phyloP scores from a whole-genome alignment of 2,888 invertebrate species.

The Agonopterix heracliana region DNA sequence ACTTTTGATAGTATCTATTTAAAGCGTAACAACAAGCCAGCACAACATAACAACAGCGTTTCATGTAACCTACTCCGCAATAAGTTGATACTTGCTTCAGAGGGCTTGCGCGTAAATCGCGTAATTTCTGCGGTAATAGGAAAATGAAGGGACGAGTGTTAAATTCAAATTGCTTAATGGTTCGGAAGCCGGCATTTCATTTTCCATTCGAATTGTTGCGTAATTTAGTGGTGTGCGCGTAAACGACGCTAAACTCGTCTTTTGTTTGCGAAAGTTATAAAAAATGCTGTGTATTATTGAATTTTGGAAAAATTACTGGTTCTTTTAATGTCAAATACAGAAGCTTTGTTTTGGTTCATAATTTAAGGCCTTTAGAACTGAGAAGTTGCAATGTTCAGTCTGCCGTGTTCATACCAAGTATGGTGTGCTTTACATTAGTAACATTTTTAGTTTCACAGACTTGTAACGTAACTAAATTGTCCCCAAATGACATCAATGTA shows the following conservation, averaged over 20 bases:
- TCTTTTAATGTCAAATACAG: too few species aligned
- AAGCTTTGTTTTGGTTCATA: too few species aligned
- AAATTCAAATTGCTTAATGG: constrained; percentile 28
- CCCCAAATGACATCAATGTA: too few species aligned
- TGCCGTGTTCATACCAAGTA: too few species aligned
- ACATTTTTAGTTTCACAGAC: too few species aligned
- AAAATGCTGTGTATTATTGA: constrained; percentile 23
- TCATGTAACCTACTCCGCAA: not conserved
- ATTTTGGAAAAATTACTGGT: not conserved
- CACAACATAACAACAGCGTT: not conserved
- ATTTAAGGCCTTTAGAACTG: too few species aligned
- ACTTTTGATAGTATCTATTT: too few species aligned
- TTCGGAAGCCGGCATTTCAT: constrained; percentile 46
- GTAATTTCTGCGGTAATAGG: constrained; percentile 64
- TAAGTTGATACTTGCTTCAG: not conserved
- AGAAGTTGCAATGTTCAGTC: too few species aligned
- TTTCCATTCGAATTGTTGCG: constrained; percentile 71
- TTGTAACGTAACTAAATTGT: too few species aligned
- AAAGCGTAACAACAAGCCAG: too few species aligned
- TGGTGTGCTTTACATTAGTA: too few species aligned
- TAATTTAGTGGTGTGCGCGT: constrained; percentile 65
- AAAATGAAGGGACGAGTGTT: constrained; percentile 74
- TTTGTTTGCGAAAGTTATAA: constrained; percentile 52
- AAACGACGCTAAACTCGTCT: constrained; percentile 48
- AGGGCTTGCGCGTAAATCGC: constrained; percentile 34